Evolutionary conservation across 2,113 vertebrate genomes (phyloP).

Genomic region (Dendropsophus ebraccatus): DNA sequence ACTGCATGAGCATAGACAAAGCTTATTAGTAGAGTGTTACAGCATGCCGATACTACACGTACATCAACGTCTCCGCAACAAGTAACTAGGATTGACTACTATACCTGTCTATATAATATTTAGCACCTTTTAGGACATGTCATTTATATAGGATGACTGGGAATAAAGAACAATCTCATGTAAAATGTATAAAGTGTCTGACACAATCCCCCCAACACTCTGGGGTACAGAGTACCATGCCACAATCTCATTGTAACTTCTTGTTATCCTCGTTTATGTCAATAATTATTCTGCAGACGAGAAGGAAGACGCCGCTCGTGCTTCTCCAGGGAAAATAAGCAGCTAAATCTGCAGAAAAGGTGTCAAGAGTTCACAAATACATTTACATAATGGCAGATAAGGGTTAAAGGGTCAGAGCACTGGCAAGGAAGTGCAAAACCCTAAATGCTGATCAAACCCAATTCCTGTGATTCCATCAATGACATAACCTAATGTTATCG

Average conservation of each 20-base stretch:
- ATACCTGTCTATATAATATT: background rate
- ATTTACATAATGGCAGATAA: constrained; percentile 33
- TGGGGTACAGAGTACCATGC: background rate
- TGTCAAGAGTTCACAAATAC: constrained; percentile 22
- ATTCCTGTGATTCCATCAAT: background rate
- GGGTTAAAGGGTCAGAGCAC: background rate
- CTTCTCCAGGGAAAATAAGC: constrained; percentile 25
- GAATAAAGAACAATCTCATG: constrained; percentile 2
- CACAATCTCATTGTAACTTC: background rate
- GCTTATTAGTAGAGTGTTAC: background rate
- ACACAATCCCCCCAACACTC: background rate
- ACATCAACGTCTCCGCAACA: background rate
- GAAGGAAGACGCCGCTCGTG: background rate
- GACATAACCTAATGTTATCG: background rate
- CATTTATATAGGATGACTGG: background rate
- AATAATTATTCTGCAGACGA: constrained; percentile 35
- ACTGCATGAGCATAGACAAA: constrained; percentile 59
- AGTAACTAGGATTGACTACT: no score
- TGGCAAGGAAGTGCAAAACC: background rate
- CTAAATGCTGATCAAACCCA: background rate
- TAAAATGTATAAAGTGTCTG: constrained; percentile 29
- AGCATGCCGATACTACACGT: background rate
- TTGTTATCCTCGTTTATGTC: constrained; percentile 35
- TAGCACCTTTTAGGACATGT: background rate
- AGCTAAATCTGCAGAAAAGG: constrained; percentile 9